phyloP scores from a whole-genome alignment of 2,888 invertebrate species.

The Entomobrya multifasciata region DNA sequence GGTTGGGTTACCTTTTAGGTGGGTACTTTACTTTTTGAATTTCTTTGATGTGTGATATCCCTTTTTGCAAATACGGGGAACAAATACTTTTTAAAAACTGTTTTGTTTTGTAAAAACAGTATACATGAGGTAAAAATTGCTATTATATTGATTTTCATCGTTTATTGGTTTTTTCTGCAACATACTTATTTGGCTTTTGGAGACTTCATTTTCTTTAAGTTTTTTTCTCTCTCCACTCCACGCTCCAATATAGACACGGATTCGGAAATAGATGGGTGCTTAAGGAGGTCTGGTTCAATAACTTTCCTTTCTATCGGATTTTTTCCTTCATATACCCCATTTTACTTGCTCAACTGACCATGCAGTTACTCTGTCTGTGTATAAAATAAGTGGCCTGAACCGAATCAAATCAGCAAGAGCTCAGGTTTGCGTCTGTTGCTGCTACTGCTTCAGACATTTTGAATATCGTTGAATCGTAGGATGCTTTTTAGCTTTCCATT shows the following conservation, averaged over 20 bases:
- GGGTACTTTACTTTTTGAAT: not conserved
- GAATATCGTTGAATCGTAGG: no score
- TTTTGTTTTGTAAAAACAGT: no score
- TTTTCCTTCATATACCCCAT: not conserved
- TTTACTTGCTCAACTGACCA: conserved; percentile 32
- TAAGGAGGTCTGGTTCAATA: not conserved
- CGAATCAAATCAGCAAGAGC: no score
- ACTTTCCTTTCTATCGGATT: not conserved
- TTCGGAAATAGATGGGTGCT: not conserved
- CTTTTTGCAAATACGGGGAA: not conserved
- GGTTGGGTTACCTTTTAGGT: not conserved
- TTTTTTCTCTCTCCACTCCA: no score
- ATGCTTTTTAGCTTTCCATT: not conserved
- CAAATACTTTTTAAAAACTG: no score
- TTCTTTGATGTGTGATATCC: not conserved
- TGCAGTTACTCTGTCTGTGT: not conserved
- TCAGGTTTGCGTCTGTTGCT: not conserved
- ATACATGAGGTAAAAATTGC: no score
- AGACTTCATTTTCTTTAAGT: no score
- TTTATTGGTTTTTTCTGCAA: not conserved
- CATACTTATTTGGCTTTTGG: no score
- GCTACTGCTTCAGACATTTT: no score
- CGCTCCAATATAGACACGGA: no score
- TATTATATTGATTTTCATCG: no score
- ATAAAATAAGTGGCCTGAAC: no score